Evolutionary conservation across 2,113 vertebrate genomes (phyloP).

Genomic region (Amphilophus citrinellus): DNA sequence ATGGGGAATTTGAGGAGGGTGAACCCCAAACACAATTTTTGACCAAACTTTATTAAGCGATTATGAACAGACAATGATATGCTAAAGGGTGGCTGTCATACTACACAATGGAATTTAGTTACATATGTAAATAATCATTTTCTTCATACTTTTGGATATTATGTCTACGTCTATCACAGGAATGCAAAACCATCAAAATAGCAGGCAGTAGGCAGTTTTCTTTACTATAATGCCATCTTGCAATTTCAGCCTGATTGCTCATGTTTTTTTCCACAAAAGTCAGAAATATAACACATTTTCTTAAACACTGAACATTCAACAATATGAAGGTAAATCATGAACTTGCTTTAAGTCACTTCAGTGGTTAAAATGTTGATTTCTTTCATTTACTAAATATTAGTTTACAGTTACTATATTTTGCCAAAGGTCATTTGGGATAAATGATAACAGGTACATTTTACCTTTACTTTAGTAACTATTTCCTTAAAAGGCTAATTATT

Average conservation of each 20-base stretch:
- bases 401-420: not conserved
- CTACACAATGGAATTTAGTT: too few species aligned
- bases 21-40: too few species aligned
- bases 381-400: not conserved
- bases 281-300: not conserved
- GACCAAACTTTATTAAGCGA: not conserved
- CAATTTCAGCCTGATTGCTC: not conserved
- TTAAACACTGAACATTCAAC: not conserved
- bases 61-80: not conserved
- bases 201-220: not conserved
- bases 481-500: not conserved
- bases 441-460: too few species aligned
- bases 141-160: not conserved
- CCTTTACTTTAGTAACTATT: not conserved
- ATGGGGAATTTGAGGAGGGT: not conserved
- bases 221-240: not conserved
- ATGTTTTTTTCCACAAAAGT: not conserved
- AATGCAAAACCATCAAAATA: not conserved
- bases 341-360: not conserved
- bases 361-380: not conserved
- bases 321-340: accelerated
- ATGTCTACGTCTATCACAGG: not conserved
- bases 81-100: too few species aligned
- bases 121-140: too few species aligned
- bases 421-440: too few species aligned